These are phyloP conservation scores for Pinctada fucata DNA, from an alignment of 2,888 invertebrate species.

Conservation along the genomic window DNA sequence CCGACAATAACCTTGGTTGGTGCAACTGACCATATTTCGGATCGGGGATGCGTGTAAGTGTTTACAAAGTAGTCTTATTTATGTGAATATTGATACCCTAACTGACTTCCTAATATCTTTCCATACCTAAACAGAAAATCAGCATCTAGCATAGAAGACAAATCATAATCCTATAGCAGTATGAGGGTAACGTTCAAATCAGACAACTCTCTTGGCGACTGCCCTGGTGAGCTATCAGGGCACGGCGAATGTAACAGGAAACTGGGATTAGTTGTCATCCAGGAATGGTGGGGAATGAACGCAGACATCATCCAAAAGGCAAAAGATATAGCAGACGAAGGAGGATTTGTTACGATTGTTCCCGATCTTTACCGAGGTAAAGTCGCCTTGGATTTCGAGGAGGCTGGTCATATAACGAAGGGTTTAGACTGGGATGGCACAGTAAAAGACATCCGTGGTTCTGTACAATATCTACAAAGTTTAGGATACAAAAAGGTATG, in stretches of 20 bases:
- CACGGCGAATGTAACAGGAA: constrained; percentile 21
- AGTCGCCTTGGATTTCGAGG: constrained; percentile 64
- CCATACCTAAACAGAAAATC: too few species aligned
- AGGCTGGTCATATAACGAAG: constrained; percentile 68
- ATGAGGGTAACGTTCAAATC: constrained; percentile 33
- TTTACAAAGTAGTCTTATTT: too few species aligned
- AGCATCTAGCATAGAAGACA: too few species aligned
- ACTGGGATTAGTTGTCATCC: constrained; percentile 59
- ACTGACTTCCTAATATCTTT: too few species aligned
- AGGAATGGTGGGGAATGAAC: constrained; percentile 74
- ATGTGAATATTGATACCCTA: too few species aligned
- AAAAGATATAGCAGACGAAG: constrained; percentile 48
- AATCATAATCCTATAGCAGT: not conserved
- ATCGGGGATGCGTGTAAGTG: too few species aligned
- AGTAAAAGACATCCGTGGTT: constrained; percentile 64
- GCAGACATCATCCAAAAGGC: constrained; percentile 63
- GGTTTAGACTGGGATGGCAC: constrained; percentile 71
- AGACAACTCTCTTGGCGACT: constrained; percentile 37
- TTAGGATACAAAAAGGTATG: constrained; percentile 61
- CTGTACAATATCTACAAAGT: constrained; percentile 58
- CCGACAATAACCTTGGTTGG: too few species aligned
- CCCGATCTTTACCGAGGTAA: constrained; percentile 71
- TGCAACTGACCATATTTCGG: too few species aligned
- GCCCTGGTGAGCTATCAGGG: constrained; percentile 38
- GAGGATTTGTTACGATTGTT: constrained; percentile 62